phyloP scores from a whole-genome alignment of 2,113 vertebrate genomes.

The Cavia aperea region DNA sequence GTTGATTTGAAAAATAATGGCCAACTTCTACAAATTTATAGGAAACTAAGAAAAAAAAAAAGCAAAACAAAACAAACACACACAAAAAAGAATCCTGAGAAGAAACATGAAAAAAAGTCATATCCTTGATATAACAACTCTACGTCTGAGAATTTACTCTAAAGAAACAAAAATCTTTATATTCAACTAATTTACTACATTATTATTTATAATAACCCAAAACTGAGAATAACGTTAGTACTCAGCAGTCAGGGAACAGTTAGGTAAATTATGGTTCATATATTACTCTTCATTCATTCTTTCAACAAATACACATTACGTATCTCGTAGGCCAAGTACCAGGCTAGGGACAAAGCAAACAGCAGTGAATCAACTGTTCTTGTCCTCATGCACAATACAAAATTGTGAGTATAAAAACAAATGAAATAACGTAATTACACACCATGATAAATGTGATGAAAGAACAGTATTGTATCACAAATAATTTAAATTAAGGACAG shows the following conservation, averaged over 20 bases:
- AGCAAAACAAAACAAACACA: too few relatives aligned
- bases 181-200: conserved; percentile 27
- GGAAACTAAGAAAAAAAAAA: too few relatives aligned
- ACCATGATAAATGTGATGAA: conserved; percentile 33
- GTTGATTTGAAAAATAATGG: too few relatives aligned
- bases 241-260: conserved; percentile 35
- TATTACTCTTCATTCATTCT: conserved; percentile 43
- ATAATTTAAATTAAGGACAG: background rate
- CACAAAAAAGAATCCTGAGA: too few relatives aligned
- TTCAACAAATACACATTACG: conserved; percentile 24
- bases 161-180: conserved; percentile 11
- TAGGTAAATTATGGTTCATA: background rate
- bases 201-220: conserved; percentile 28
- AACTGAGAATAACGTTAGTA: conserved; percentile 45
- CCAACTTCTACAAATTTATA: too few relatives aligned
- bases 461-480: conserved; percentile 38
- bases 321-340: background rate
- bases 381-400: conserved; percentile 27
- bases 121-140: conserved; percentile 30
- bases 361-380: conserved; percentile 15
- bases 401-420: conserved; percentile 36
- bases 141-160: conserved; percentile 9
- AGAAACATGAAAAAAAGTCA: background rate
- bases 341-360: conserved; percentile 23
- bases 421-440: conserved; percentile 14